Evolutionary conservation across 2,113 vertebrate species (phyloP), one percentile per base, ranked within the genome.

Genomic region (Pleuronectes platessa): DNA sequence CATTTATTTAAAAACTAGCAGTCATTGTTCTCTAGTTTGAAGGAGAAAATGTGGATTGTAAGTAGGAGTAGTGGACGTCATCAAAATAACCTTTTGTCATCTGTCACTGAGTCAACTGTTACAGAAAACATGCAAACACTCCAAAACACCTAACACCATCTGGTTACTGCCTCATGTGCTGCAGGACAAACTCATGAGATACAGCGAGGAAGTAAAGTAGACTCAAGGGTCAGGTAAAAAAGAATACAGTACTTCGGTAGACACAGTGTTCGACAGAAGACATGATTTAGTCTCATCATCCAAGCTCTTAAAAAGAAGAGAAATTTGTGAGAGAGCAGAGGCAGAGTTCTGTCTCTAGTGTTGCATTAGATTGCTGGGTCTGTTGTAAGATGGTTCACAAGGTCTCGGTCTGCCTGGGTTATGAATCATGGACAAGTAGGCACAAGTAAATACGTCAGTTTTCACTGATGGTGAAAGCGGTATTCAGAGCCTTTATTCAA

Each of bases 11-110:
- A 23, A 71, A 37, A 20, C 26, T 31, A 20, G 40, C 3, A 47
- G 5, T 10, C 26, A 59, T 55, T n/a, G 12, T 64, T 69, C 53
- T 47, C 23, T n/a, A 13, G 14, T 35, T 35, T 47, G 9, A 31
- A 42, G 37, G 9, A 26, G 13, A 13, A 0, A 64, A 13, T 17
- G 5, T 5, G 4, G 11, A 47, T 5, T 8, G 10, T 18, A 18
- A 42, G 17, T 6, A 20, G 20, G 14, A 26, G 31, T 18, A 5
- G 51, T 23, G 4, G 49, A 51, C 9, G 1, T 58, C 55, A 66
- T 42, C 10, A 68, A 79, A 58, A 73, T 13, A 40, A 9, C 40
- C 35, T n/a, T 20, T 55, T 17, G 31, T 56, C 63, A 72, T 56
- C 21, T 35, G 61, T 20, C 15, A 42, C 18, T n/a, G 53, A 61